These are phyloP conservation scores for Guaruba guarouba DNA, from an alignment of 2,113 vertebrate genomes.

Conservation along the genomic window DNA sequence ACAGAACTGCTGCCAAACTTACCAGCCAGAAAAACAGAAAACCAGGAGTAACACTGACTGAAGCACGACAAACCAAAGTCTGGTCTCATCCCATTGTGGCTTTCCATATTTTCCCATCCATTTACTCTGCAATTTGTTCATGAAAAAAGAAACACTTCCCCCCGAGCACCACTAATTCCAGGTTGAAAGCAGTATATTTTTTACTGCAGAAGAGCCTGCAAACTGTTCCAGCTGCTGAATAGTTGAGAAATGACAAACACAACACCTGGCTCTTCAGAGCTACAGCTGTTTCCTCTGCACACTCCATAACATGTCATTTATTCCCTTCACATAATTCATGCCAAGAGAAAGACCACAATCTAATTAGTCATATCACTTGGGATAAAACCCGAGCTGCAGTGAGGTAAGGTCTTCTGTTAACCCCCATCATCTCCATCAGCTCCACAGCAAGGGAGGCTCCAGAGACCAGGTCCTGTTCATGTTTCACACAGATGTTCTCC, in stretches of 20 bases:
- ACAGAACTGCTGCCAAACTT: neutral
- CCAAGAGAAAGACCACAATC: neutral
- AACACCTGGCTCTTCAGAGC: neutral
- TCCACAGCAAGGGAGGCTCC: neutral
- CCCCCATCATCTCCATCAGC: neutral
- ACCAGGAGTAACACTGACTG: neutral
- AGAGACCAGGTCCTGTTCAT: neutral
- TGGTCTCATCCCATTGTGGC: neutral
- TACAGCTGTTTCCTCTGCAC: neutral
- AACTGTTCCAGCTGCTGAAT: neutral
- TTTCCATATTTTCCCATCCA: neutral
- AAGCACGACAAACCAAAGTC: neutral
- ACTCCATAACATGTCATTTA: neutral
- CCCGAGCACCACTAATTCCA: neutral
- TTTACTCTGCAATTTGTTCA: neutral
- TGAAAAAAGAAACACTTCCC: neutral
- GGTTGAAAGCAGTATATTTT: neutral
- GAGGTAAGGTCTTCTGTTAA: neutral
- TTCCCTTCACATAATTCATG: neutral
- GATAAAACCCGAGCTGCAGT: neutral
- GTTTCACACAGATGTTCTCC: neutral
- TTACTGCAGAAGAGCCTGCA: neutral
- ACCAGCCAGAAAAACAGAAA: neutral
- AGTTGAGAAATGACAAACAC: neutral
- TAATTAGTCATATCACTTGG: neutral